Conservation (phyloP, 2,888 invertebrate species). For the Ochropacha duplaris region DNA sequence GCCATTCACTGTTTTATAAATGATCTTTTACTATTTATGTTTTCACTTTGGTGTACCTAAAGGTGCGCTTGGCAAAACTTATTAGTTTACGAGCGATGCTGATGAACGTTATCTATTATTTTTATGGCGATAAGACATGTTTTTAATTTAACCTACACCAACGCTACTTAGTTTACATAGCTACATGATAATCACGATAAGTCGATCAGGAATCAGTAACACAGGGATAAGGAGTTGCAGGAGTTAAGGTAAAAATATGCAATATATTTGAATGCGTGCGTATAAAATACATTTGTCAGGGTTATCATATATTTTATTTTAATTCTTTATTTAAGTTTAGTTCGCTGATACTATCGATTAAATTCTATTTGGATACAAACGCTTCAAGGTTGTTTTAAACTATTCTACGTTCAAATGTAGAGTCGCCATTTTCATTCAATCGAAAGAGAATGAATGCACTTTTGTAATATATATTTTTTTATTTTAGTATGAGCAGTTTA, state of each 20-base stretch:
- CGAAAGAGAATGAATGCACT: neutral
- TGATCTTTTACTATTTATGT: no score
- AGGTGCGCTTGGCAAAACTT: no score
- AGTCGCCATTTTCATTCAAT: neutral
- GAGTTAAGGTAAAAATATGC: no score
- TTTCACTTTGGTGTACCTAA: no score
- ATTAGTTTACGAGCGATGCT: no score
- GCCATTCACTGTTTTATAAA: no score
- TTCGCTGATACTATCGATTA: slow-evolving; percentile 18
- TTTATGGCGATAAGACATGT: no score
- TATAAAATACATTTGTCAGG: neutral
- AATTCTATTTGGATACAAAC: slow-evolving; percentile 39
- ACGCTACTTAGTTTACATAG: neutral
- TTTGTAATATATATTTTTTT: neutral
- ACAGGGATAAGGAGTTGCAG: no score
- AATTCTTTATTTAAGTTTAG: slow-evolving; percentile 5
- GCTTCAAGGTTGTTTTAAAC: slow-evolving; percentile 23
- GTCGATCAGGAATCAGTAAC: no score
- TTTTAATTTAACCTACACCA: neutral
- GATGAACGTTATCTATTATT: no score
- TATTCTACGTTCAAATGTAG: neutral
- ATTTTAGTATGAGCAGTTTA: no score
- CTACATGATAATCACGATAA: neutral
- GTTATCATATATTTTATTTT: neutral
- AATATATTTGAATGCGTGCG: no score